Conservation (phyloP, 2,113 vertebrate species). For the Sinocyclocheilus maitianheensis region DNA sequence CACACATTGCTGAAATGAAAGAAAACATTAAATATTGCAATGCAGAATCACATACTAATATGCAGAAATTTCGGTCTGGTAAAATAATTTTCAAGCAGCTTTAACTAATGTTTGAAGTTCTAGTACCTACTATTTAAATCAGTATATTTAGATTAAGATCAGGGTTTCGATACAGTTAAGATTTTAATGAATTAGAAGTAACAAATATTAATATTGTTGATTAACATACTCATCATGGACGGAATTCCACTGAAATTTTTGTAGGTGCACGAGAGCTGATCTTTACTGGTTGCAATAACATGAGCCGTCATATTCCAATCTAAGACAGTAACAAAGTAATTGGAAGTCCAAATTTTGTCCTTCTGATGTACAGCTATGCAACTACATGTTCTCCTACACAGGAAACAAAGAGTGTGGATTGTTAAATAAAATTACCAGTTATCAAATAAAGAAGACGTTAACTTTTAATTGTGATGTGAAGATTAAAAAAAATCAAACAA, state of each 20-base stretch:
- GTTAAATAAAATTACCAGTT: not conserved
- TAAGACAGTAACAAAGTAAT: rapidly evolving
- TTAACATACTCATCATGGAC: constrained; percentile 57
- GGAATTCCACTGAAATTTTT: constrained; percentile 59
- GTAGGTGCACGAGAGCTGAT: constrained; percentile 59
- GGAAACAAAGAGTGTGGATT: not conserved
- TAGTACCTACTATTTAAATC: not conserved
- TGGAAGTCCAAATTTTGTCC: not conserved
- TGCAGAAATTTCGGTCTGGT: not conserved
- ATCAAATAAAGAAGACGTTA: no score
- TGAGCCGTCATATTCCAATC: rapidly evolving
- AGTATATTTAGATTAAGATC: not conserved
- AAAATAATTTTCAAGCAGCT: not conserved
- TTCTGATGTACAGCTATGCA: rapidly evolving
- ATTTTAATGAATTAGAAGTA: not conserved
- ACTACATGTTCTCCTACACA: not conserved
- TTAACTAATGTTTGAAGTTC: not conserved
- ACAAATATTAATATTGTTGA: not conserved
- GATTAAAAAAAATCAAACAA: not conserved
- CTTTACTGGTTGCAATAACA: constrained; percentile 55
- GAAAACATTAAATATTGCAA: not conserved
- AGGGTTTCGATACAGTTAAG: not conserved
- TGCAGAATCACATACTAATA: not conserved
- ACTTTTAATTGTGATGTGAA: no score
- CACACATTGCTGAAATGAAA: constrained; percentile 66